Evolutionary conservation across 2,888 invertebrate species (phyloP).

Genomic region (Euplagia quadripunctaria): DNA sequence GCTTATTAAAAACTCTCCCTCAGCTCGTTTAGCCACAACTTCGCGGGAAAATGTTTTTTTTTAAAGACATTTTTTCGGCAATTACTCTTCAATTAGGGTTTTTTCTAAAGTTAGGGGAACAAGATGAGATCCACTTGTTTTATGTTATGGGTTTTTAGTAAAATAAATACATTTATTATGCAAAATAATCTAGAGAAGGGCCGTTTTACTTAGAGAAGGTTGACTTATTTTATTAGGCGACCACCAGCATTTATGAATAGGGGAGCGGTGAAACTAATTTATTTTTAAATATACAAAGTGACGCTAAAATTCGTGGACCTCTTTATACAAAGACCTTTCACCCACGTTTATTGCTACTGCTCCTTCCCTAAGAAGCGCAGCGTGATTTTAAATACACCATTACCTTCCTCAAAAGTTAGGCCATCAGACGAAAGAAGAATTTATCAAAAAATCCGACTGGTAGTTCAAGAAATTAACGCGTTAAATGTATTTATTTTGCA

Average conservation of each 20-base stretch:
- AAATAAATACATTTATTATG: conserved; percentile 16
- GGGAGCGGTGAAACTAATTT: not conserved
- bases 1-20: conserved; percentile 42
- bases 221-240: not conserved
- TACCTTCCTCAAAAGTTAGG: too few relatives aligned
- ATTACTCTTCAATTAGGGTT: conserved; percentile 51
- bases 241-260: not conserved
- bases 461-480: too few relatives aligned
- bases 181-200: not conserved
- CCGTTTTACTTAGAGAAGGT: not conserved
- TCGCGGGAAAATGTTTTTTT: conserved; percentile 37
- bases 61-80: conserved; percentile 50
- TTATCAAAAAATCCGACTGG: too few relatives aligned
- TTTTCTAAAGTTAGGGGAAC: conserved; percentile 34
- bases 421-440: too few relatives aligned
- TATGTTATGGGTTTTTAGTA: conserved; percentile 37
- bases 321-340: too few relatives aligned
- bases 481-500: too few relatives aligned
- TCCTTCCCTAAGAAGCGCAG: too few relatives aligned
- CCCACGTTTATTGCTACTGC: too few relatives aligned
- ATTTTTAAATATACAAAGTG: not conserved
- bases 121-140: conserved; percentile 42
- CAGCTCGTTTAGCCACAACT: conserved; percentile 34
- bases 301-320: too few relatives aligned
- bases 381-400: too few relatives aligned